These are phyloP conservation scores for Aulostomus chinensis DNA, from an alignment of 2,797 vertebrate species.

Conservation along the genomic window DNA sequence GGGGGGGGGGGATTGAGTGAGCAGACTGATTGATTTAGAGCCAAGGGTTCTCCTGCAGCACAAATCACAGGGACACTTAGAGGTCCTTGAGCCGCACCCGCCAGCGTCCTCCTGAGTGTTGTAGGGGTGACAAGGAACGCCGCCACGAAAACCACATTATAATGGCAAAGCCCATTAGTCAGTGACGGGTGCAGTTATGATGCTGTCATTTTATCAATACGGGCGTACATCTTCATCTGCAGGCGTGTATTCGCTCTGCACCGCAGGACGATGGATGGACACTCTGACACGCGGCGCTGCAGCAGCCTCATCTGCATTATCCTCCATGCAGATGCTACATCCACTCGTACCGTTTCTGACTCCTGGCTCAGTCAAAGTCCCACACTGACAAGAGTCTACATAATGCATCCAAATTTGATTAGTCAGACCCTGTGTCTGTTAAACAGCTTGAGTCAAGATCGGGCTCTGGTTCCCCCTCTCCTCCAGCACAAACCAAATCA, in stretches of 20 bases:
- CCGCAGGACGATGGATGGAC: slow-evolving; percentile 26
- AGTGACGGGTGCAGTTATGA: slow-evolving; percentile 33
- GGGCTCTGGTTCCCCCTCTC: slow-evolving; percentile 34
- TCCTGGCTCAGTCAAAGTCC: slow-evolving; percentile 13
- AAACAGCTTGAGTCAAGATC: slow-evolving; percentile 53
- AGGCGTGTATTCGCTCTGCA: no score
- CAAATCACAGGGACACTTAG: slow-evolving; percentile 36
- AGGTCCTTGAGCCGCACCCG: slow-evolving; percentile 47
- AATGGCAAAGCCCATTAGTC: slow-evolving; percentile 51
- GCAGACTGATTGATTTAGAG: slow-evolving; percentile 63
- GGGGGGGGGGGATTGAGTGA: slow-evolving; percentile 52
- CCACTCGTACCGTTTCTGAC: slow-evolving; percentile 31
- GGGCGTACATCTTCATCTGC: slow-evolving; percentile 40
- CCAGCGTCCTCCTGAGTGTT: slow-evolving; percentile 32
- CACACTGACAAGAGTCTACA: slow-evolving; percentile 21
- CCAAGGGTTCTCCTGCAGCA: slow-evolving; percentile 49
- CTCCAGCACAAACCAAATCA: slow-evolving; percentile 76
- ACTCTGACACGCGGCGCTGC: background rate
- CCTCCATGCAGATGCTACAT: slow-evolving; percentile 25
- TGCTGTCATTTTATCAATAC: slow-evolving; percentile 48
- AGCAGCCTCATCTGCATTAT: slow-evolving; percentile 25
- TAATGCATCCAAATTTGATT: slow-evolving; percentile 62
- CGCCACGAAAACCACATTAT: slow-evolving; percentile 33
- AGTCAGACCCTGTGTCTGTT: slow-evolving; percentile 56
- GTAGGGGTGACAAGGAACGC: slow-evolving; percentile 22